Percentiles rank a stretch among this genome's conserved stretches.
phyloP scores from a whole-genome alignment of 1,140 invertebrate species.

The Aphis gossypii region DNA sequence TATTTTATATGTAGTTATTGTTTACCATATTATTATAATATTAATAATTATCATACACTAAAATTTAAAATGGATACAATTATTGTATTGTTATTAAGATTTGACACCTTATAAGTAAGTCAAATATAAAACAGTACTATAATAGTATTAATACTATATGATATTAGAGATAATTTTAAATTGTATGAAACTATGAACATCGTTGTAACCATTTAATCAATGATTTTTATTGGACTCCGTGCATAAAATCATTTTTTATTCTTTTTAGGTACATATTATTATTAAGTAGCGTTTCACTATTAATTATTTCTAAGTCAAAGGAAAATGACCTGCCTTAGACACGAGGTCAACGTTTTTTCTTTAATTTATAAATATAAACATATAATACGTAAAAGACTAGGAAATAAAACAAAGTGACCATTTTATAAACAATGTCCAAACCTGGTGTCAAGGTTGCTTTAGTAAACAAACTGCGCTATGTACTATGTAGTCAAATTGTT shows the following conservation, averaged over 20 bases:
- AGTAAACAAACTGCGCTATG: conserved; percentile 48
- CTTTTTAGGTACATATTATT: background rate
- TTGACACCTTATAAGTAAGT: background rate
- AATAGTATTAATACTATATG: background rate
- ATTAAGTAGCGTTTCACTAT: background rate
- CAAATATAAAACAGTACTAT: background rate
- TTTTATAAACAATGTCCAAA: conserved; percentile 52
- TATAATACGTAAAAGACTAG: conserved; percentile 43
- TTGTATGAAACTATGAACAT: background rate
- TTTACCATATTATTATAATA: background rate
- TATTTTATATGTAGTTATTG: background rate
- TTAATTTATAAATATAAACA: conserved; percentile 51
- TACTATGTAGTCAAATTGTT: conserved; percentile 45
- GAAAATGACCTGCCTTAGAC: conserved; percentile 50
- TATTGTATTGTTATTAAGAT: background rate
- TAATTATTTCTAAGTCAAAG: background rate
- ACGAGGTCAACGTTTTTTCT: conserved; percentile 51
- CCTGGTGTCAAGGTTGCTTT: conserved; percentile 54
- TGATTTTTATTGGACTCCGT: background rate
- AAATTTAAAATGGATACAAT: background rate
- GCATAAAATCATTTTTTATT: background rate
- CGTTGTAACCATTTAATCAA: background rate
- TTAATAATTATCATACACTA: background rate
- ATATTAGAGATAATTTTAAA: background rate
- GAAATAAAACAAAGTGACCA: conserved; percentile 56